Percentiles rank a stretch among this genome's conserved stretches.
phyloP scores from a whole-genome alignment of 2,888 invertebrate species.

The Anodontia alba region DNA sequence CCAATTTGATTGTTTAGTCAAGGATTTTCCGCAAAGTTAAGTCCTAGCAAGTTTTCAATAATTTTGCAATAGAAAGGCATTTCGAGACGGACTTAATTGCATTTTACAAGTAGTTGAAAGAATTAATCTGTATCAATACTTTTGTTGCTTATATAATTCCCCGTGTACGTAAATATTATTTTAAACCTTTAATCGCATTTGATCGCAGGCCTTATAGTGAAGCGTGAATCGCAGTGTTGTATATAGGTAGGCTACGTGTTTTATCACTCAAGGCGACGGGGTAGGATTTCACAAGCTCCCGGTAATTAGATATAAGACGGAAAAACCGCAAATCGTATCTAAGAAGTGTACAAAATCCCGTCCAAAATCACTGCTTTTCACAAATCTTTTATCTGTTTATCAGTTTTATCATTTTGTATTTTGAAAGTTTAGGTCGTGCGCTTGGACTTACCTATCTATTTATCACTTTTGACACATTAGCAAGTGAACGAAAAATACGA shows the following conservation, averaged over 20 bases:
- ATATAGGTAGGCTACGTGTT: not conserved
- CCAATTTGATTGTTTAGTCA: conserved; percentile 11
- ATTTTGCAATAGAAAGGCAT: not conserved
- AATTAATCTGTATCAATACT: conserved; percentile 9
- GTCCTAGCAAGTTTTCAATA: conserved; percentile 4
- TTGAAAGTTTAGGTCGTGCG: conserved; percentile 1
- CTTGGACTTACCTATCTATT: not conserved
- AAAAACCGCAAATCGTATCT: not conserved
- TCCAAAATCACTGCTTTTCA: not conserved
- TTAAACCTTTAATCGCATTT: conserved; percentile 16
- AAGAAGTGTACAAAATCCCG: not conserved
- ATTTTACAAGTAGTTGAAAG: conserved; percentile 12
- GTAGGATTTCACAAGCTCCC: not conserved
- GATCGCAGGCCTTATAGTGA: not conserved
- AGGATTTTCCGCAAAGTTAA: conserved; percentile 6
- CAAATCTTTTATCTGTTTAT: conserved; percentile 10
- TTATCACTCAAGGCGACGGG: conserved; percentile 12
- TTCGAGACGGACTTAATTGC: not conserved
- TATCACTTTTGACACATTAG: conserved; percentile 22
- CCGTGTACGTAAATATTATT: conserved; percentile 11
- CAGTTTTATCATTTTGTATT: conserved; percentile 2
- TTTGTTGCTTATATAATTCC: conserved; percentile 8
- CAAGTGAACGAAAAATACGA: conserved; percentile 19
- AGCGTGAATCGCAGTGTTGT: conserved; percentile 6
- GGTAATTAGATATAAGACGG: not conserved